Conservation (phyloP, 2,113 vertebrate genomes). For the Varanus komodoensis region DNA sequence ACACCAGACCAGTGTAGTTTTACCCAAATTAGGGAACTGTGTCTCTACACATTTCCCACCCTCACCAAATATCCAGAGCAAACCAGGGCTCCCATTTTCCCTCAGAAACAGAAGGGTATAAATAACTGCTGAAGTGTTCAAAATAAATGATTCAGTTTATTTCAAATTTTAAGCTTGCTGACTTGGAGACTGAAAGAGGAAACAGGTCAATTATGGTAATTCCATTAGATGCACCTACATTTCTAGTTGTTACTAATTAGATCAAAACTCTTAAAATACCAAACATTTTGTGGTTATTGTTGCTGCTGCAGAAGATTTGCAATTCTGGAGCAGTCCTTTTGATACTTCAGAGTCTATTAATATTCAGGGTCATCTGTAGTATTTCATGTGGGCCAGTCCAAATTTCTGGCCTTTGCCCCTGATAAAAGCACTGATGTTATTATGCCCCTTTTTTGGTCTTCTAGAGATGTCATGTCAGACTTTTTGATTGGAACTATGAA, state of each 20-base stretch:
- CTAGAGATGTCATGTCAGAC: not conserved
- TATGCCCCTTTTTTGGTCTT: not conserved
- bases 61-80: not conserved
- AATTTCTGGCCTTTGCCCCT: not conserved
- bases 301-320: not conserved
- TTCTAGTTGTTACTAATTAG: not conserved
- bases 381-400: not conserved
- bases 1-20: not conserved
- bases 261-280: not conserved
- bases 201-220: not conserved
- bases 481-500: not conserved
- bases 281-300: not conserved
- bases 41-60: not conserved
- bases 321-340: too few relatives aligned
- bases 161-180: not conserved
- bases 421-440: not conserved
- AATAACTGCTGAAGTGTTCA: constrained; percentile 12
- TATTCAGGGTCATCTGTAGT: not conserved
- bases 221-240: too few relatives aligned
- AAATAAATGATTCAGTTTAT: not conserved
- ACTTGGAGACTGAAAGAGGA: not conserved
- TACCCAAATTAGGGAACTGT: not conserved
- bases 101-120: not conserved
- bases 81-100: not conserved
- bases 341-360: not conserved